Conservation (phyloP, 53 echinoderm and acorn worm species). For the Luidia sarsii region DNA sequence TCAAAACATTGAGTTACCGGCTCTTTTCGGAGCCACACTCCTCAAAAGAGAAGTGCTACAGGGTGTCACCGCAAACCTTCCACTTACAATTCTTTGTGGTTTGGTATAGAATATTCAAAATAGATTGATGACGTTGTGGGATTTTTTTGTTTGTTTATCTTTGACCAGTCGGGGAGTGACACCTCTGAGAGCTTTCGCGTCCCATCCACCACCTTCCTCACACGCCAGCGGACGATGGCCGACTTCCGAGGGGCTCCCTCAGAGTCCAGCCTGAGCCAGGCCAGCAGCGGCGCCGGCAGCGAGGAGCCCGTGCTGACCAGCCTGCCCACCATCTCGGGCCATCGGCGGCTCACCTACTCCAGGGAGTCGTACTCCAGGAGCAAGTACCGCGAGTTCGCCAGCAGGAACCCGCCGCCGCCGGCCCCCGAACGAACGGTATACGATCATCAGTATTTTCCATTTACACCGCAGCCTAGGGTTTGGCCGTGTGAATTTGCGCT, state of each 20-base stretch:
- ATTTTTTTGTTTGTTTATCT: too few species aligned
- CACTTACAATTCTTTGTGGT: too few species aligned
- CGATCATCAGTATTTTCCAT: too few species aligned
- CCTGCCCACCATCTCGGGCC: slow-evolving; percentile 60
- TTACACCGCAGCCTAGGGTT: too few species aligned
- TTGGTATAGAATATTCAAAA: too few species aligned
- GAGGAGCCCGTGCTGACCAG: slow-evolving; percentile 12
- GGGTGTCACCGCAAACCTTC: too few species aligned
- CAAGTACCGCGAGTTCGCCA: slow-evolving; percentile 59
- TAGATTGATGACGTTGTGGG: too few species aligned
- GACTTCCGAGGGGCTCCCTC: slow-evolving; percentile 19
- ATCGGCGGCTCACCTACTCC: slow-evolving; percentile 61
- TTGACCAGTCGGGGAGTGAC: not conserved
- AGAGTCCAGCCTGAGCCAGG: slow-evolving; percentile 40
- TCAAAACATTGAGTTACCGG: too few species aligned
- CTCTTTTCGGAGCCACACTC: too few species aligned
- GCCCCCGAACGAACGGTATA: slow-evolving; percentile 5
- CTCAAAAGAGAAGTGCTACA: too few species aligned
- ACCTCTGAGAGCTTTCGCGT: not conserved
- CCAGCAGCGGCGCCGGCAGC: slow-evolving; percentile 5
- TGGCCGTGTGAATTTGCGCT: too few species aligned
- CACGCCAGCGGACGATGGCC: slow-evolving; percentile 7
- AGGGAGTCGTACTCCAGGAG: slow-evolving; percentile 80
- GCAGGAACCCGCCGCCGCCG: slow-evolving; percentile 27
- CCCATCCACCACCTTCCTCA: slow-evolving; percentile 33